Percentiles rank a stretch among this genome's conserved stretches.
Evolutionary conservation across 1,140 invertebrate species (phyloP).

Genomic region (Lerema accius): DNA sequence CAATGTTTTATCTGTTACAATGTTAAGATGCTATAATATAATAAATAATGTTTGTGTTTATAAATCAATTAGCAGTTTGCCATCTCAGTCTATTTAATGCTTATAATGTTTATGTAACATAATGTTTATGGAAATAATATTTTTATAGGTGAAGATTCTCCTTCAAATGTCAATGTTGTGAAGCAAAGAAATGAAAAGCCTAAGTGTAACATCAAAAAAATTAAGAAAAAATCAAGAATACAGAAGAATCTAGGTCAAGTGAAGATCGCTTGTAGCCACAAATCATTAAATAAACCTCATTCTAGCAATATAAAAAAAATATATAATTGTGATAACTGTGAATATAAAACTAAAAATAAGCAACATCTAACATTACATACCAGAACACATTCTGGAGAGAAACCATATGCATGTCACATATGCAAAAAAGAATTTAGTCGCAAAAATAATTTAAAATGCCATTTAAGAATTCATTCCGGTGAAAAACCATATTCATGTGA

Average conservation of each 20-base stretch:
- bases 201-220: background rate
- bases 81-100: too few species aligned
- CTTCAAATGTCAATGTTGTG: background rate
- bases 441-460: background rate
- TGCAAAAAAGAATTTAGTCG: conserved; percentile 1
- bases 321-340: background rate
- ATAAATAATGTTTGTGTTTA: too few species aligned
- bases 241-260: background rate
- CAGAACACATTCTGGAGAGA: background rate
- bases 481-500: conserved; percentile 4
- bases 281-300: background rate
- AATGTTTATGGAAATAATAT: background rate
- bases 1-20: too few species aligned
- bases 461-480: conserved; percentile 4
- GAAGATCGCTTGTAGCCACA: background rate
- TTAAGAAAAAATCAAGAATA: background rate
- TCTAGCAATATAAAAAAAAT: background rate
- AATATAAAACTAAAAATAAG: background rate
- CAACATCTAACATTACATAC: background rate
- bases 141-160: background rate
- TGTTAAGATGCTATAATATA: too few species aligned
- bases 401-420: background rate
- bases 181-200: background rate
- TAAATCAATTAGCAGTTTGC: too few species aligned
- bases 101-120: too few species aligned